Evolutionary conservation across 1,140 invertebrate genomes (phyloP).

Genomic region (Drosophila bifasciata): DNA sequence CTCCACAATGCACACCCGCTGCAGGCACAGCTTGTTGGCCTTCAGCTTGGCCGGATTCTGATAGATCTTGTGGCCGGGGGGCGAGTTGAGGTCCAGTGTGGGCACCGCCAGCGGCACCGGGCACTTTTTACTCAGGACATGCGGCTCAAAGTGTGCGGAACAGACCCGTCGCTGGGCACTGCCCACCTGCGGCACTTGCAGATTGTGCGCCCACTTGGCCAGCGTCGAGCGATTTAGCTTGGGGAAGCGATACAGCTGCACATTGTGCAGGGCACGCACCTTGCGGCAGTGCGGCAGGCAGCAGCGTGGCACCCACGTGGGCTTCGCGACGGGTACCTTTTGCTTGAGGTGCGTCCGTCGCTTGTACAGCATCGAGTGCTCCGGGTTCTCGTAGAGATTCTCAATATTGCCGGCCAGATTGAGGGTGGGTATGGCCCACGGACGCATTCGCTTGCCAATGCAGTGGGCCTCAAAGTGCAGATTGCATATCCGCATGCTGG

Average conservation of each 20-base stretch:
- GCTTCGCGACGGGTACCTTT: conserved; percentile 35
- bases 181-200: conserved; percentile 71
- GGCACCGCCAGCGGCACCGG: conserved; percentile 76
- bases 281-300: conserved; percentile 77
- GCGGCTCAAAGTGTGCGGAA: conserved; percentile 74
- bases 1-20: conserved; percentile 75
- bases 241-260: conserved; percentile 77
- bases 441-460: conserved; percentile 76
- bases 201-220: conserved; percentile 77
- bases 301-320: conserved; percentile 76
- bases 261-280: conserved; percentile 66
- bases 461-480: conserved; percentile 76
- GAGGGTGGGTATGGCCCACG: conserved; percentile 78
- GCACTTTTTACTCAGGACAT: conserved; percentile 76
- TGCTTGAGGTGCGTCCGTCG: conserved; percentile 48
- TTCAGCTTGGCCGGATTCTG: conserved; percentile 77
- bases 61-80: conserved; percentile 75
- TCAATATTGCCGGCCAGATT: conserved; percentile 71
- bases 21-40: conserved; percentile 65
- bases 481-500: conserved; percentile 68
- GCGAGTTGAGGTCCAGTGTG: conserved; percentile 71
- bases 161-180: conserved; percentile 72
- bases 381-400: conserved; percentile 78
- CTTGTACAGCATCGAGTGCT: conserved; percentile 67
- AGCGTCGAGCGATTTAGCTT: conserved; percentile 73